Evolutionary conservation across 2,888 invertebrate species (phyloP), one percentile per base, ranked within the genome.

Genomic region (Eristalis tenax): DNA sequence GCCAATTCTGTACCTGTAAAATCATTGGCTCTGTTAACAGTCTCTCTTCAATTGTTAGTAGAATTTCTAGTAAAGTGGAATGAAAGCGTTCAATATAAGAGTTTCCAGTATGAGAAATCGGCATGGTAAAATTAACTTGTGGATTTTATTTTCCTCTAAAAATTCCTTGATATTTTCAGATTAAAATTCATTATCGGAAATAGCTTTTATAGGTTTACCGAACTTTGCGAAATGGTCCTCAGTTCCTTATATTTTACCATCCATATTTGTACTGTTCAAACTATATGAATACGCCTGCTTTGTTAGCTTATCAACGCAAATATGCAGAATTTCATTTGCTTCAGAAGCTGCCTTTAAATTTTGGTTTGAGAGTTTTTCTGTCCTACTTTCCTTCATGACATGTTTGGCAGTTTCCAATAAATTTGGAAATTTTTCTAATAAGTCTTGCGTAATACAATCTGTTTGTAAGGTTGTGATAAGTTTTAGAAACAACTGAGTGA

Each of bases 41-140:
- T 50, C 13, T 28, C 68, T 68, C 43, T 68, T 28, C 28, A 13
- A 68, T 68, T 28, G 50, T 68, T 43, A 68, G n/a, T 40, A 68
- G n/a, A 50, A 68, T 50, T n/a, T n/a, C n/a, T 68, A 68, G 50
- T 8, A 50, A 43, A 28, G 28, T 50, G 26, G 68, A 68, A 68
- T 68, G 28, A 43, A 66, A 66, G n/a, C 66, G 68, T 68, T 66
- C 23, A 23, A 43, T 66, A 8, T 35, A 38, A 15, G 40, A 66
- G 43, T 64, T 64, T 35, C 35, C 32, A 10, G 61, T 50, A 18
- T 50, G 15, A 18, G 50, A 50, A 50, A 18, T 50, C 15, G 50
- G 50, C 13, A 18, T 50, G 18, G 61, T 61, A 61, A 61, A 61
- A 15, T 61, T 8, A 61, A 61, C 26, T 61, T n/a, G n/a, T 61